Evolutionary conservation across 2,888 invertebrate species (phyloP).

Genomic region (Drepana falcataria): DNA sequence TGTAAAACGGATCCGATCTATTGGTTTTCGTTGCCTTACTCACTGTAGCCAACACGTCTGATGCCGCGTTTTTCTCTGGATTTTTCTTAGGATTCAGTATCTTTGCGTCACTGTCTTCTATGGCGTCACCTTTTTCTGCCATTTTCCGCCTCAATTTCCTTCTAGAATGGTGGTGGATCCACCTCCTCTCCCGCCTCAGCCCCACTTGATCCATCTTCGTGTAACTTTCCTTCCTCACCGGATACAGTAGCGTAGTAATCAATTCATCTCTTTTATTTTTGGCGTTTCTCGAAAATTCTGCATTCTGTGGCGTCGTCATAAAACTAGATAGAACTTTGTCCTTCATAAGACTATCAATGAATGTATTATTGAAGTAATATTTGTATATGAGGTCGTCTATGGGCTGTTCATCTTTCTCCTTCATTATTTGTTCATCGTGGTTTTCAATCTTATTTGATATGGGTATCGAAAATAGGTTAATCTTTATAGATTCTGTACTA

Average conservation of each 20-base stretch:
- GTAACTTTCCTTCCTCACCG: slow-evolving; percentile 28
- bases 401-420: slow-evolving; percentile 57
- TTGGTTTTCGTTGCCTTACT: background rate
- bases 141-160: slow-evolving; percentile 21
- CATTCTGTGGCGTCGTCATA: slow-evolving; percentile 23
- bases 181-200: slow-evolving; percentile 42
- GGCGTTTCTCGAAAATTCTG: slow-evolving; percentile 20
- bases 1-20: slow-evolving; percentile 37
- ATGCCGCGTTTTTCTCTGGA: too few species aligned
- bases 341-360: slow-evolving; percentile 60
- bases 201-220: slow-evolving; percentile 9
- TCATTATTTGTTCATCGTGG: slow-evolving; percentile 54
- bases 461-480: slow-evolving; percentile 58
- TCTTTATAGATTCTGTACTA: slow-evolving; percentile 52
- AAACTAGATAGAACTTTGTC: slow-evolving; percentile 46
- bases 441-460: slow-evolving; percentile 36
- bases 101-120: slow-evolving; percentile 9
- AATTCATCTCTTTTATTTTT: slow-evolving; percentile 49
- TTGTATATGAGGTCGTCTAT: slow-evolving; percentile 69
- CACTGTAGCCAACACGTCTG: background rate
- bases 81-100: slow-evolving; percentile 4
- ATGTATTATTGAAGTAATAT: slow-evolving; percentile 70
- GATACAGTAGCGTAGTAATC: slow-evolving; percentile 45
- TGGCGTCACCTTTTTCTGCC: background rate
- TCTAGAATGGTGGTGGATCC: slow-evolving; percentile 47